Base-by-base conservation (phyloP, 2,888 invertebrate species). In the Seira musarum region DNA sequence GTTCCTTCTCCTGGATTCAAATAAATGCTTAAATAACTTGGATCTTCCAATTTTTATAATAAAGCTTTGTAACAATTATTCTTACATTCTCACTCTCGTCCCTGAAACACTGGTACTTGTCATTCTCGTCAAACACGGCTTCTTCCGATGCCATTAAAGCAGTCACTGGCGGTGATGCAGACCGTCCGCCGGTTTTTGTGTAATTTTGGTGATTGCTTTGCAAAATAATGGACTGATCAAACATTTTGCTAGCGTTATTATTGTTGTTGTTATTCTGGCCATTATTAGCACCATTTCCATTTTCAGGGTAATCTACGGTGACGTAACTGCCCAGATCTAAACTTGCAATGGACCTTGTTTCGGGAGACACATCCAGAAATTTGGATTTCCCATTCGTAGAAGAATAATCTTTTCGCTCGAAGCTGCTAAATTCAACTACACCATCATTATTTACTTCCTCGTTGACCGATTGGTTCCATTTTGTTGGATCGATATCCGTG, bases 1-100 rank as follows among this genome's bases (percentile, higher is more conserved):
- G 87, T 75, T 89, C 89, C 83, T 87, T 87, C 22, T 88, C 88
- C 88, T 89, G 82, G 3, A 30, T 2, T 8, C 10, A 68, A 53
- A 30, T n/a, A n/a, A n/a, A n/a, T n/a, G n/a, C n/a, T n/a, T n/a
- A n/a, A n/a, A n/a, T n/a, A n/a, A n/a, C n/a, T n/a, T n/a, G n/a
- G n/a, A n/a, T n/a, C n/a, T n/a, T n/a, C n/a, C 2, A n/a, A n/a
- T n/a, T n/a, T n/a, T n/a, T n/a, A n/a, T n/a, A 17, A 60, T 21
- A 22, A 24, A 5, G 10, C 64, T 24, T 3, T 64, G 21, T 5
- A 17, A 67, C 22, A 24, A 30, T 5, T 30, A 15, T 13, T 49
- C 81, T 81, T 80, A 85, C 85, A 63, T 73, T 85, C 65, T 84
- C 83, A 8, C 81, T 78, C 30, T 84, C 85, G 17, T 86, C 83